Conservation (phyloP, 1,140 invertebrate species). For the Leptoteleia sp. region DNA sequence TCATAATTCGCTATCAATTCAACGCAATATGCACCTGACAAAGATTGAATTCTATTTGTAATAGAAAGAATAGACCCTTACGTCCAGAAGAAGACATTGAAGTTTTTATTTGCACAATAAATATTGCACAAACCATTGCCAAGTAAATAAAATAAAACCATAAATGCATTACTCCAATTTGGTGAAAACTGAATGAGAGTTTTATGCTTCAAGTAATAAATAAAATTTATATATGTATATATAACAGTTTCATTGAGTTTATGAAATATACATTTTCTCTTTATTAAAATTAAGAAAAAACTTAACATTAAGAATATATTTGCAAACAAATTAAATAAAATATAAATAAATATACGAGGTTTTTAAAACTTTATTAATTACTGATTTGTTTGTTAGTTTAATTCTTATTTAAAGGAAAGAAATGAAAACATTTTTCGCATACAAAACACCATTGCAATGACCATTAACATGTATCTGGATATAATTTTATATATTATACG, state of each 20-base stretch:
- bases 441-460: slow-evolving; percentile 14
- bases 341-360: slow-evolving; percentile 25
- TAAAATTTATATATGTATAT: slow-evolving; percentile 31
- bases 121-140: slow-evolving; percentile 25
- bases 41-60: slow-evolving; percentile 6
- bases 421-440: too few relatives aligned
- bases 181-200: slow-evolving; percentile 5
- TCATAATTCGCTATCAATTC: slow-evolving; percentile 5
- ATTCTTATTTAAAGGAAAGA: too few relatives aligned
- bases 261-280: slow-evolving; percentile 20
- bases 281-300: slow-evolving; percentile 7
- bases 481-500: slow-evolving; percentile 28
- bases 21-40: slow-evolving; percentile 7
- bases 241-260: slow-evolving; percentile 14
- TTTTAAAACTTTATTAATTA: too few relatives aligned
- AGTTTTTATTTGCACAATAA: too few relatives aligned
- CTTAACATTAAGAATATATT: slow-evolving; percentile 8
- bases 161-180: slow-evolving; percentile 25
- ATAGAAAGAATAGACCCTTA: too few relatives aligned
- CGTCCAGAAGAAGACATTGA: too few relatives aligned
- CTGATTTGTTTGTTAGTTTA: too few relatives aligned
- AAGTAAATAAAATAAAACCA: slow-evolving; percentile 8
- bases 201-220: slow-evolving; percentile 1
- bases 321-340: slow-evolving; percentile 31
- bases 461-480: slow-evolving; percentile 22